Evolutionary conservation across 2,888 invertebrate genomes (phyloP).

Genomic region (Philhelius pedissequus): DNA sequence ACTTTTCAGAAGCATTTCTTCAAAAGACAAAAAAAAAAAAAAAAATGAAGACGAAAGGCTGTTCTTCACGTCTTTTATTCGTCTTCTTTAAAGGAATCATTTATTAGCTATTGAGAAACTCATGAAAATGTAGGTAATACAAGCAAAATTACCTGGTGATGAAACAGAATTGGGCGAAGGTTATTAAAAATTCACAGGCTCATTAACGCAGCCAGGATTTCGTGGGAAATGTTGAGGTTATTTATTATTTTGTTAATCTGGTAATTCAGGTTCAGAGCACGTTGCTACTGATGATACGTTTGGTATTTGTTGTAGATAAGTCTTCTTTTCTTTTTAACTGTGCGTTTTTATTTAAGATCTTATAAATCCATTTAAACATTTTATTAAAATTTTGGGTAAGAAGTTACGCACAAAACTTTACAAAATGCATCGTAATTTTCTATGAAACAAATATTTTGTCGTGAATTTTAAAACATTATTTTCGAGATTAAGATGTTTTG

Average conservation of each 20-base stretch:
- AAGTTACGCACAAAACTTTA: too few relatives aligned
- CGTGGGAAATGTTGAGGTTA: slow-evolving; percentile 38
- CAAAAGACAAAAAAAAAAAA: neutral
- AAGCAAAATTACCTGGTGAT: slow-evolving; percentile 36
- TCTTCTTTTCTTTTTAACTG: too few relatives aligned
- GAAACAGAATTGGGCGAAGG: slow-evolving; percentile 5
- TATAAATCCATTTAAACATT: too few relatives aligned
- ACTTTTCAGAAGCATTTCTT: slow-evolving; percentile 43
- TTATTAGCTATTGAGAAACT: slow-evolving; percentile 28
- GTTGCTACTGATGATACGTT: too few relatives aligned
- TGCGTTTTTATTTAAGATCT: too few relatives aligned
- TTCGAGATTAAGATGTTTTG: too few relatives aligned
- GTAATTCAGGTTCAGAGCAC: slow-evolving; percentile 35
- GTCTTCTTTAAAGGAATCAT: slow-evolving; percentile 9
- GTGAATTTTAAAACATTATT: too few relatives aligned
- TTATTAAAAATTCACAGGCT: slow-evolving; percentile 30
- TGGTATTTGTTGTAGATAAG: too few relatives aligned
- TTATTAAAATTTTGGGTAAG: too few relatives aligned
- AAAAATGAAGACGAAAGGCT: slow-evolving; percentile 35
- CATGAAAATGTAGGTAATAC: slow-evolving; percentile 16
- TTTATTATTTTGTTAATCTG: slow-evolving; percentile 1
- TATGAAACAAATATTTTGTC: too few relatives aligned
- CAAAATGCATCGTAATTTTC: too few relatives aligned
- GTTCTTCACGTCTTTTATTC: slow-evolving; percentile 13
- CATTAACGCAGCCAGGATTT: slow-evolving; percentile 40